Percentiles rank a stretch among this genome's conserved stretches.
Evolutionary conservation across 1,140 invertebrate species (phyloP).

Genomic region (Oncopeltus fasciatus): DNA sequence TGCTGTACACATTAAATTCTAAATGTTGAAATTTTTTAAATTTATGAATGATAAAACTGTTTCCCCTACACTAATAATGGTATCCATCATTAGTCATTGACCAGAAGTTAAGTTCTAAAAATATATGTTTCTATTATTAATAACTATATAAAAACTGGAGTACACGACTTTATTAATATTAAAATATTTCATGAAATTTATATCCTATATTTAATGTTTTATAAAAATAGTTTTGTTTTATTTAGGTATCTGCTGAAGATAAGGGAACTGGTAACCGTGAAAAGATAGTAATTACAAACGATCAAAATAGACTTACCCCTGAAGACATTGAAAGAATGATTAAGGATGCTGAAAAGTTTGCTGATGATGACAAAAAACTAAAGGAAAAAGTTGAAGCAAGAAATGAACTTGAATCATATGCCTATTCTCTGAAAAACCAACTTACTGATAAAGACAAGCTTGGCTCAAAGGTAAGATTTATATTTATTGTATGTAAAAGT

Average conservation of each 20-base stretch:
- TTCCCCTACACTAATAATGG: too few relatives aligned
- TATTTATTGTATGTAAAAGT: too few relatives aligned
- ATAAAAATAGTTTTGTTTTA: background rate
- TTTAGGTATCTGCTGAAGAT: conserved; percentile 83
- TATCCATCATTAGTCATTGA: too few relatives aligned
- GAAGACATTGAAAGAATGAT: conserved; percentile 99
- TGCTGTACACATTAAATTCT: too few relatives aligned
- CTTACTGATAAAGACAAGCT: conserved; percentile 95
- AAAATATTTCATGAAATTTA: background rate
- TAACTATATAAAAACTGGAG: too few relatives aligned
- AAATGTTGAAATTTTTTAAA: too few relatives aligned
- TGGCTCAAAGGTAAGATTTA: conserved; percentile 62
- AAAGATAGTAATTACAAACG: conserved; percentile 97
- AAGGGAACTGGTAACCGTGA: conserved; percentile 97
- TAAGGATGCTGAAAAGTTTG: conserved; percentile 95
- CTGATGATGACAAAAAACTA: conserved; percentile 94
- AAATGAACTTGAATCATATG: conserved; percentile 92
- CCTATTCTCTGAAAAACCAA: conserved; percentile 96
- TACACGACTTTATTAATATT: background rate
- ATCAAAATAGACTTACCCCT: conserved; percentile 89
- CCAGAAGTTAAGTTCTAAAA: too few relatives aligned
- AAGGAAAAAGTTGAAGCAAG: conserved; percentile 94
- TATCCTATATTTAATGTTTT: background rate
- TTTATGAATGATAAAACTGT: too few relatives aligned
- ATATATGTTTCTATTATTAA: background rate